phyloP scores from a whole-genome alignment of 2,888 invertebrate species.

The Limnephilus lunatus region DNA sequence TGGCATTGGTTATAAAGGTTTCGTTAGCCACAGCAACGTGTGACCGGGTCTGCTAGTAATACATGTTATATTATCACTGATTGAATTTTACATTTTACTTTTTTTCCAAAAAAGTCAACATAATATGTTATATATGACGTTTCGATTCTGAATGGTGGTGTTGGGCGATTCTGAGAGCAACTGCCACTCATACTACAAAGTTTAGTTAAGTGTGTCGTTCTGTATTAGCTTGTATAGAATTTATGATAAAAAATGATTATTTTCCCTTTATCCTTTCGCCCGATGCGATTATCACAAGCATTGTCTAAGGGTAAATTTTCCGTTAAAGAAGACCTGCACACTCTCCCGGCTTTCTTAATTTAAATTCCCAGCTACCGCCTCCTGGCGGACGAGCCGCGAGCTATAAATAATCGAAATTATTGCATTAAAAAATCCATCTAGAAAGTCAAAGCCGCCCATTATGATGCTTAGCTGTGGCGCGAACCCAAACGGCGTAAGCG shows the following conservation, averaged over 20 bases:
- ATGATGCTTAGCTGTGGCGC: conserved; percentile 70
- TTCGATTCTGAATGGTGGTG: too few species aligned
- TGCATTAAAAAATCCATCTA: conserved; percentile 86
- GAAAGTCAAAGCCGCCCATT: conserved; percentile 82
- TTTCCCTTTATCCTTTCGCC: conserved; percentile 24
- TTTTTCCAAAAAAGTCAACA: too few species aligned
- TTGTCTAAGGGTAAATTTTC: conserved; percentile 40
- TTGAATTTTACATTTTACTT: too few species aligned
- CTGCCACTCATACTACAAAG: too few species aligned
- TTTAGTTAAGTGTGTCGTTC: too few species aligned
- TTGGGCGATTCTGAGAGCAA: too few species aligned
- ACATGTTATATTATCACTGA: too few species aligned
- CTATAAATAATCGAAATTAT: conserved; percentile 83
- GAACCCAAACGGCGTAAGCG: conserved; percentile 58
- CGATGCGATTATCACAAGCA: conserved; percentile 20
- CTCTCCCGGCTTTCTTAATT: conserved; percentile 58
- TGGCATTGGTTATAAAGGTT: too few species aligned
- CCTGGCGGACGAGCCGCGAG: conserved; percentile 70
- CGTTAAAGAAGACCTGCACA: conserved; percentile 4
- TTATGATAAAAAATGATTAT: neutral
- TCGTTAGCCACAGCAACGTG: too few species aligned
- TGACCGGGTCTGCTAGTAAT: too few species aligned
- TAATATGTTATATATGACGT: too few species aligned
- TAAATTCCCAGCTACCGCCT: conserved; percentile 68
- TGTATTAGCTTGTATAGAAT: neutral